Conservation (phyloP, 1,140 invertebrate species). For the Micrasema longulum region DNA sequence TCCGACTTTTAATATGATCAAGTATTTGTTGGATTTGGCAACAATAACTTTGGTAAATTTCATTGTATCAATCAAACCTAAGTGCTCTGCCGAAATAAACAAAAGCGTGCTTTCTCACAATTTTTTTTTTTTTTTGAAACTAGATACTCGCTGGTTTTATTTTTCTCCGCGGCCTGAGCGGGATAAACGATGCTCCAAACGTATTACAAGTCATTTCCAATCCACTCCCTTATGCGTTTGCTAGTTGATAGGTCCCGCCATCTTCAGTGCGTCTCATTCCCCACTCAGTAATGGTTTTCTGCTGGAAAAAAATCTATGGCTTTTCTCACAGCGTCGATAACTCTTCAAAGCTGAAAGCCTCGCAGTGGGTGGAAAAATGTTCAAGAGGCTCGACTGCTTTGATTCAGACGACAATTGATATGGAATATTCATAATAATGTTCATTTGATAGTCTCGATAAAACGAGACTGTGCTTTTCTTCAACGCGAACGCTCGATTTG, state of each 20-base stretch:
- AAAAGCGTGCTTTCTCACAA: too few relatives aligned
- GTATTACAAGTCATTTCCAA: slow-evolving; percentile 44
- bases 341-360: slow-evolving; percentile 28
- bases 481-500: too few relatives aligned
- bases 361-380: neutral
- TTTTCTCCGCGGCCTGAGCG: neutral
- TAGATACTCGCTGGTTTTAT: too few relatives aligned
- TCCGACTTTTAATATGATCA: too few relatives aligned
- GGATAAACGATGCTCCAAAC: slow-evolving; percentile 15
- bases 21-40: too few relatives aligned
- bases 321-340: slow-evolving; percentile 31
- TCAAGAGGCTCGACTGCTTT: slow-evolving; percentile 3
- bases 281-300: slow-evolving; percentile 30
- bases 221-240: slow-evolving; percentile 44
- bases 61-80: too few relatives aligned
- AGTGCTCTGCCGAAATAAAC: too few relatives aligned
- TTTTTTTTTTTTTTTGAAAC: too few relatives aligned
- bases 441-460: too few relatives aligned
- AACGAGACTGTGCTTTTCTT: too few relatives aligned
- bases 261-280: slow-evolving; percentile 21
- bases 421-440: slow-evolving; percentile 10
- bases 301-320: slow-evolving; percentile 30
- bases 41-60: too few relatives aligned
- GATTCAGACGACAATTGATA: neutral
- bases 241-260: slow-evolving; percentile 28